Evolutionary conservation across 2,888 invertebrate species (phyloP), one percentile per base, ranked within the genome.

Genomic region (Ecdyonurus torrentis): DNA sequence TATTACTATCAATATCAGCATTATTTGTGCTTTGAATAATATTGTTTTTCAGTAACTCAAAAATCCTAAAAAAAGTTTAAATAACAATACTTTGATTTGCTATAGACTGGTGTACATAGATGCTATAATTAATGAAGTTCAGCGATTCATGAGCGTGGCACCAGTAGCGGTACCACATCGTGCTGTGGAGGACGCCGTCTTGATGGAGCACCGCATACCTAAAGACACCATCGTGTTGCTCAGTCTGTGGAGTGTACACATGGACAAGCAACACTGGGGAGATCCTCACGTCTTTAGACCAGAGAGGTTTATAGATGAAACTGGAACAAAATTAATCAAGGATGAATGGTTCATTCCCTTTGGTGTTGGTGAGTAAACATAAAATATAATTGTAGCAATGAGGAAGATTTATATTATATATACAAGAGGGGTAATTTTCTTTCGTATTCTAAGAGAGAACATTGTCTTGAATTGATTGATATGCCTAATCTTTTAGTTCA

Each of bases 141-240:
- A 80, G 64, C 73, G 83, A 65, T 74, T 72, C 61, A 70, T 76
- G 2, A 75, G 75, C 62, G 71, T 81, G 18, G 78, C 79, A 0
- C 81, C 82, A 1, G 68, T 80, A n/a, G 79, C 79, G 2, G 73
- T 82, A 24, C 78, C 82, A 0, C 82, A 81, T 66, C 73, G 76
- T 64, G 74, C 81, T 1, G 70, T 71, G 3, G 70, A 71, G 61
- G 73, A 77, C 62, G 72, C 78, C 1, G 67, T 70, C 1, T 66
- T 82, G 2, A 72, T 73, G 60, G 80, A 78, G 58, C 76, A 78
- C 66, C 65, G 55, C 22, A 77, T 82, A 66, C 81, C 81, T 1
- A 72, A 79, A 58, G 64, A 66, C 23, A 65, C 67, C 37, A 64
- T 66, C 23, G 23, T 69, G n/a, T 60, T 68, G 24, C 64, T 65